A percentile compares a stretch with the other conserved stretches of the same genome.
Evolutionary conservation across 2,888 invertebrate genomes (phyloP).

Genomic region (Hyposoter dolosus): DNA sequence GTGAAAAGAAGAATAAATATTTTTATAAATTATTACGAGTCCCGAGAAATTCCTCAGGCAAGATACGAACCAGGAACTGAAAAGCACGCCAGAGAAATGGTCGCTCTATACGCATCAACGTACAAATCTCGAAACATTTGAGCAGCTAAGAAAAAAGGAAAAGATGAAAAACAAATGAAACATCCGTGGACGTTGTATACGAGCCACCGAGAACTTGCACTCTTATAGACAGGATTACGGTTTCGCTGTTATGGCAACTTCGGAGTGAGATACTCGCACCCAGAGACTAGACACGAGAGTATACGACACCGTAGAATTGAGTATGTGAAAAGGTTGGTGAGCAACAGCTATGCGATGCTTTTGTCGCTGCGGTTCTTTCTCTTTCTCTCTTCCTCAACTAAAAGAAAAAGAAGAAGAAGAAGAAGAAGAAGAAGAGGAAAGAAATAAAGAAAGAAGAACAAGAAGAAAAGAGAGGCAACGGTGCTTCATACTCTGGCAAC

Average conservation of each 20-base stretch:
- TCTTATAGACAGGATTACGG: slow-evolving; percentile 18
- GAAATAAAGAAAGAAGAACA: slow-evolving; percentile 4
- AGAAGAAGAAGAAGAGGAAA: slow-evolving; percentile 18
- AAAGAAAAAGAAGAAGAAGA: not conserved
- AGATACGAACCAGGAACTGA: not conserved
- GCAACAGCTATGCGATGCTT: slow-evolving; percentile 51
- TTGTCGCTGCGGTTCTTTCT: slow-evolving; percentile 31
- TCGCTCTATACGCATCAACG: not conserved
- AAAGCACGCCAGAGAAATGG: not conserved
- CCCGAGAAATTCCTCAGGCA: not conserved
- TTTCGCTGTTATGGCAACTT: slow-evolving; percentile 46
- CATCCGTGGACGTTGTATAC: not conserved
- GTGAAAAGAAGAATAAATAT: not conserved
- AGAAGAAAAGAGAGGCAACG: slow-evolving; percentile 54
- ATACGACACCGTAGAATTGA: slow-evolving; percentile 33
- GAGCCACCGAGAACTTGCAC: slow-evolving; percentile 33
- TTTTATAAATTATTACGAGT: slow-evolving; percentile 26
- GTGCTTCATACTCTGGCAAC: slow-evolving; percentile 57
- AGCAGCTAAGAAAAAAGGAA: not conserved
- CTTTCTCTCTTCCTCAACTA: slow-evolving; percentile 21
- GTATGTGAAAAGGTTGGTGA: slow-evolving; percentile 54
- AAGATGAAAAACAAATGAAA: not conserved
- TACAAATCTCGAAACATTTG: slow-evolving; percentile 17
- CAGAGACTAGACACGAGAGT: slow-evolving; percentile 21
- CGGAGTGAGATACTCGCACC: slow-evolving; percentile 26